Conservation (phyloP, 2,888 invertebrate species). For the Lasiommata megera region DNA sequence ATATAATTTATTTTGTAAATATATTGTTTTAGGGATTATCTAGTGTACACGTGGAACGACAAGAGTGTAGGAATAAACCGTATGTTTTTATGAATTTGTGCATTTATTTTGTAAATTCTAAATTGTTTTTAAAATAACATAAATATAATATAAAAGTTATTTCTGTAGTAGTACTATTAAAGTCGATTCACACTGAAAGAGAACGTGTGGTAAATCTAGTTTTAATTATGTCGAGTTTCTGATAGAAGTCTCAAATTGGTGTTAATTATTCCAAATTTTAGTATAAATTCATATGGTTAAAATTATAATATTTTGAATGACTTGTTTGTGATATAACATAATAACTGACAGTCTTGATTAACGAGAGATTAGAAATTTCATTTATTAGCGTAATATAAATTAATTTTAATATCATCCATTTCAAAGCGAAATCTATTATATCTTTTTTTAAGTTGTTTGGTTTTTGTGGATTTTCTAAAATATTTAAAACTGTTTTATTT, state of each 20-base stretch:
- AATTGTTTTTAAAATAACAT: too few species aligned
- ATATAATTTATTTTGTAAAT: too few species aligned
- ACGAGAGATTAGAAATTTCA: conserved; percentile 14
- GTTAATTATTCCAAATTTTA: conserved; percentile 36
- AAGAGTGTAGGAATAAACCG: too few species aligned
- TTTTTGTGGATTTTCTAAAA: background rate
- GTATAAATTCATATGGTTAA: conserved; percentile 20
- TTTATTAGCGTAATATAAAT: conserved; percentile 8
- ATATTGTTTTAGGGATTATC: too few species aligned
- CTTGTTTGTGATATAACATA: conserved; percentile 28
- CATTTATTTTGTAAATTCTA: too few species aligned
- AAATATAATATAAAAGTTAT: too few species aligned
- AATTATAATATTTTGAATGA: conserved; percentile 29
- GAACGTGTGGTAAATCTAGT: conserved; percentile 2
- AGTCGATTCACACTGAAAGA: too few species aligned
- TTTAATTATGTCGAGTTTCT: background rate
- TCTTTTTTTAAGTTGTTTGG: background rate
- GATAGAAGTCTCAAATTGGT: conserved; percentile 23
- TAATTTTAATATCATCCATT: conserved; percentile 5
- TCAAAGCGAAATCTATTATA: conserved; percentile 1
- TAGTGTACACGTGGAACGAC: too few species aligned
- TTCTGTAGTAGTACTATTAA: too few species aligned
- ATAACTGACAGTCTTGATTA: conserved; percentile 24
- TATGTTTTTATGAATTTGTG: too few species aligned
- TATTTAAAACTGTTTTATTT: background rate